phyloP scores from a whole-genome alignment of 2,797 vertebrate genomes.

The Pangasius krempfi region DNA sequence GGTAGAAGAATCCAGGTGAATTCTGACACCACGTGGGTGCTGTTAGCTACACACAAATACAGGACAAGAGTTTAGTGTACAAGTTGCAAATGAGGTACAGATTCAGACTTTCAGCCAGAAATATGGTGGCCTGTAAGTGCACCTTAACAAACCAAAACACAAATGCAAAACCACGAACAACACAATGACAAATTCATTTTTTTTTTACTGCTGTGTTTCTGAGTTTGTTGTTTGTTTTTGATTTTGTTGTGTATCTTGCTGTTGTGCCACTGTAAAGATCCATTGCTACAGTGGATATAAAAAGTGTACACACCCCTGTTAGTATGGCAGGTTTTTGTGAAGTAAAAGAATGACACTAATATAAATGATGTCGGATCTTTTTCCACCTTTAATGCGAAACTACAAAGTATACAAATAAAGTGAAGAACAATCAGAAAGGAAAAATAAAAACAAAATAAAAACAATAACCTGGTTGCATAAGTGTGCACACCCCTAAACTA shows the following conservation, averaged over 20 bases:
- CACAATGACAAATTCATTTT: neutral
- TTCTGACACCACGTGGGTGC: slow-evolving; percentile 28
- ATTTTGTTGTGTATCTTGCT: neutral
- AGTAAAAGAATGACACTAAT: no score
- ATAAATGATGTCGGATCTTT: no score
- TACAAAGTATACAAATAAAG: no score
- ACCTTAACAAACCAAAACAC: neutral
- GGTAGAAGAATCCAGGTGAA: slow-evolving; percentile 52
- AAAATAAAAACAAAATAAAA: no score
- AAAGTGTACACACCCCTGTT: no score
- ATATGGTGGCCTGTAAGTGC: neutral
- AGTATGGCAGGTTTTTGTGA: no score
- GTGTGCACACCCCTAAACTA: no score
- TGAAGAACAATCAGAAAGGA: no score
- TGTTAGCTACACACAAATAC: slow-evolving; percentile 40
- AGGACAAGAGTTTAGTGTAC: neutral
- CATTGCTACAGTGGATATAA: neutral
- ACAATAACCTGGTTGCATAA: no score
- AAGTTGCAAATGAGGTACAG: neutral
- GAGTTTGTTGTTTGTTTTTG: neutral
- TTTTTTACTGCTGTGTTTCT: neutral
- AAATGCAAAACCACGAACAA: neutral
- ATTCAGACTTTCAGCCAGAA: neutral
- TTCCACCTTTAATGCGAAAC: no score
- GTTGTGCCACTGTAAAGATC: neutral